Evolutionary conservation across 2,797 vertebrate species (phyloP), one percentile per base, ranked within the genome.

Genomic region (Hoplostethus atlanticus): DNA sequence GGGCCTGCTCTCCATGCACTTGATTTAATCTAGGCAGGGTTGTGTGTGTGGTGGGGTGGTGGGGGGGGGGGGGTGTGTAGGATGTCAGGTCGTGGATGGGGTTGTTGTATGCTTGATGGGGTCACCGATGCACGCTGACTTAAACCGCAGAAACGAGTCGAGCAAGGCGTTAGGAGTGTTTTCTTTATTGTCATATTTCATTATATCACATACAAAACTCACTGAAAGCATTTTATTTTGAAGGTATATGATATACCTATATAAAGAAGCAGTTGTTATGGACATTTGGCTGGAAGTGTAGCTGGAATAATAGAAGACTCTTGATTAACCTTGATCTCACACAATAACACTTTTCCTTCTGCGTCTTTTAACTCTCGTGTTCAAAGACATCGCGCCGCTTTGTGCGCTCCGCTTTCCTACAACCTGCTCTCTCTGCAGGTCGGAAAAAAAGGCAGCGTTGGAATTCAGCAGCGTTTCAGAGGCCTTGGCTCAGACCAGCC

Each of bases 11-110:
- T 81, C 77, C 52, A 69, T 76, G 83, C 79, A 79, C 82, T 89
- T 87, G 78, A 85, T 91, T 91, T 90, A 91, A 90, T 91, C 84
- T 8, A 34, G 46, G 60, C 65, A 67, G 76, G 80, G 75, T 78
- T 81, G 74, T 82, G 77, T 88, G 84, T 89, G 86, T 80, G 79
- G 79, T 65, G 62, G 57, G 68, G 84, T 36, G 36, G 8, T 25
- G 42, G 15, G 30, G 42, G 2, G 76, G 62, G 57, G 68, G 84
- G 25, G 36, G 8, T 70, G 71, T 74, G 69, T 36, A 57, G 53
- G 46, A 48, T 48, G 42, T 48, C 42, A 50, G 65, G 52, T 58
- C 65, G 34, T 6, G 17, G 63, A 25, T 67, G 44, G 62, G 71
- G 67, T 70, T 77, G 70, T 70, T 68, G 42, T 68, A 25, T 67